Base-by-base conservation (phyloP, 2,888 invertebrate genomes). In the Catocala sponsa region DNA sequence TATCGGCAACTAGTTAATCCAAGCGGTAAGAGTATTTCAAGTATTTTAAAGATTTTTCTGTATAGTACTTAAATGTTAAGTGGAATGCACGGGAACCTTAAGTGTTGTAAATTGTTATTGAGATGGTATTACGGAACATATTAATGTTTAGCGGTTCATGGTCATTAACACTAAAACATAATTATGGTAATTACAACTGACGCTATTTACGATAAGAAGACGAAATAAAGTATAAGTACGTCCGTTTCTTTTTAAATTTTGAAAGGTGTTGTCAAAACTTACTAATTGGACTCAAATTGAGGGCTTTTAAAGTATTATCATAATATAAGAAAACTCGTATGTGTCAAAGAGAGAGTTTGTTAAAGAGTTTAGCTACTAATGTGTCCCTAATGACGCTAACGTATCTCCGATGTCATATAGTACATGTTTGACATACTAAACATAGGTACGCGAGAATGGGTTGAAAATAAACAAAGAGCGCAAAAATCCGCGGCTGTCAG, bases 401-500 rank as follows among this genome's bases (percentile, higher is more conserved):
- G 9, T 9, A 38, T 38, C 6, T 38, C 9, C 7, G 9, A 38
- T 9, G 35, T 38, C 35, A 1, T 9, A 9, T 38, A 38, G 35
- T 38, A 38, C 35, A 6, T 38, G 35, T 12, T 44, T 44, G 44
- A 44, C 44, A n/a, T 12, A 38, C 35, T 38, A 44, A 12, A n/a
- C 44, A 15, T 15, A 15, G 15, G 11, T 12, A 44, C 6, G 12
- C 12, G 4, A 12, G 35, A 13, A 62, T 50, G 42, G 56, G 56
- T 62, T 62, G 68, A 73, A 71, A 51, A 70, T 61, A 61, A 57
- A 65, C 41, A 70, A 74, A 60, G 62, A 54, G 9, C 47, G 52
- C 66, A 49, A 70, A 73, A 79, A 72, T 66, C 67, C 67, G 52
- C 70, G 63, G 65, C 62, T 72, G 78, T 72, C 72, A 76, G 70